phyloP scores from a whole-genome alignment of 2,113 vertebrate species.

The Boleophthalmus pectinirostris region DNA sequence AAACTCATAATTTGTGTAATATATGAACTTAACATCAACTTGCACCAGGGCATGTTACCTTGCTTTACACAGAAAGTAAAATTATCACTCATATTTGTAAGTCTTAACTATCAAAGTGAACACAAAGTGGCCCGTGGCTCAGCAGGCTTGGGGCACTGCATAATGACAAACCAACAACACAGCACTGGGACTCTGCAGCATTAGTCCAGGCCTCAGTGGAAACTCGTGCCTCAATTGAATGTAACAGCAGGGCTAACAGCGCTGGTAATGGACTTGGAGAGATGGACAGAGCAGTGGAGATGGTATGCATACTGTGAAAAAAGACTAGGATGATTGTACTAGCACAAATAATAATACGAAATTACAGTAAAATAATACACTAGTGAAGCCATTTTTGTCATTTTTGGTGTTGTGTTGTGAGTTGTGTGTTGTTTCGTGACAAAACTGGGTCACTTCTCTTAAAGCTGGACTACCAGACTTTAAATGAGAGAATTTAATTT shows the following conservation, averaged over 20 bases:
- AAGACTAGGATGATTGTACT: background rate
- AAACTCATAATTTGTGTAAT: too few species aligned
- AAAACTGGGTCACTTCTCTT: too few species aligned
- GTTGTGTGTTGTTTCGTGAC: too few species aligned
- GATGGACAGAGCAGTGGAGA: constrained; percentile 9
- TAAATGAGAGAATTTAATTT: too few species aligned
- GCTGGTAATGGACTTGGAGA: constrained; percentile 16
- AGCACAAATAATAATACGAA: too few species aligned
- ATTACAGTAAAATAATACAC: too few species aligned
- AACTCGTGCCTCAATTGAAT: background rate
- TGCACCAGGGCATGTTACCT: too few species aligned
- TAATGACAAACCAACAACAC: background rate
- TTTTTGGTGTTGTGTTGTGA: too few species aligned
- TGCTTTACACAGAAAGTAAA: background rate
- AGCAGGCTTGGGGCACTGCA: background rate
- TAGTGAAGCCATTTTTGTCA: too few species aligned
- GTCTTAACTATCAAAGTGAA: background rate
- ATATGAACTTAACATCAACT: too few species aligned
- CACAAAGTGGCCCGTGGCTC: background rate
- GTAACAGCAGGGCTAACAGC: background rate
- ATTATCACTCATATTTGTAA: background rate
- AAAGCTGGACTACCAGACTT: too few species aligned
- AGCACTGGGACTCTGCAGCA: constrained; percentile 5
- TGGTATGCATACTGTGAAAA: background rate
- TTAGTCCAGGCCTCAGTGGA: constrained; percentile 18